These are phyloP conservation scores for Chaetorhynchus papuensis DNA, from an alignment of 2,113 vertebrate species.

Conservation along the genomic window DNA sequence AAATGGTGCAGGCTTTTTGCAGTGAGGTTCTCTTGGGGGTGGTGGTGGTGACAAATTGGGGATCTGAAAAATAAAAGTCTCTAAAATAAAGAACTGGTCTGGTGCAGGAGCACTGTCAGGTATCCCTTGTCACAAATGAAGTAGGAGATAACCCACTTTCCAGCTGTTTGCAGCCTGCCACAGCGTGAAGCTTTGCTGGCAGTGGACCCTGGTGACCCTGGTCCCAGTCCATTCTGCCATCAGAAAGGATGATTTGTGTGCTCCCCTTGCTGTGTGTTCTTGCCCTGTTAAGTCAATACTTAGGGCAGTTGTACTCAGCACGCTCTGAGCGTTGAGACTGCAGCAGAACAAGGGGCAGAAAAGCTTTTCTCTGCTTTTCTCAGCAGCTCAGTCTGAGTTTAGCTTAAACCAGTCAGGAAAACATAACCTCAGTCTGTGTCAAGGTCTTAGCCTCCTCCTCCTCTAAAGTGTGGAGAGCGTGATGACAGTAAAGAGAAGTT, in stretches of 20 bases:
- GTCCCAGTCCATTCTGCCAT: neutral
- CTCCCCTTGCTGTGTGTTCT: accelerated
- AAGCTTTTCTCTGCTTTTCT: neutral
- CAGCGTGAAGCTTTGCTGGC: neutral
- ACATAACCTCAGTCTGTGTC: neutral
- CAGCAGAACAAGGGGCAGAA: neutral
- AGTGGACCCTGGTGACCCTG: neutral
- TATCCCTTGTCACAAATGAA: neutral
- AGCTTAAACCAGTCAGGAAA: neutral
- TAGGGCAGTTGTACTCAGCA: neutral
- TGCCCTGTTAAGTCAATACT: neutral
- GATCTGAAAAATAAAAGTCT: neutral
- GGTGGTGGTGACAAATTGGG: neutral
- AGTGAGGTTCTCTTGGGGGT: neutral
- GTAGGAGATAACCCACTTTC: neutral
- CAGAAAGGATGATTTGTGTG: neutral
- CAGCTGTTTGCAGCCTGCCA: neutral
- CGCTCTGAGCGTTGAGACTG: neutral
- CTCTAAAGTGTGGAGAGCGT: accelerated
- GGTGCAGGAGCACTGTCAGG: neutral
- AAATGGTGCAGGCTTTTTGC: neutral
- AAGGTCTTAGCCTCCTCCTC: neutral
- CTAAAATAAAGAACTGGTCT: neutral
- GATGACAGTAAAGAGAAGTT: neutral
- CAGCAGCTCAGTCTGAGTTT: neutral